Evolutionary conservation across 2,113 vertebrate genomes (phyloP), one percentile per base, ranked within the genome.

Genomic region (Petroica traversi): DNA sequence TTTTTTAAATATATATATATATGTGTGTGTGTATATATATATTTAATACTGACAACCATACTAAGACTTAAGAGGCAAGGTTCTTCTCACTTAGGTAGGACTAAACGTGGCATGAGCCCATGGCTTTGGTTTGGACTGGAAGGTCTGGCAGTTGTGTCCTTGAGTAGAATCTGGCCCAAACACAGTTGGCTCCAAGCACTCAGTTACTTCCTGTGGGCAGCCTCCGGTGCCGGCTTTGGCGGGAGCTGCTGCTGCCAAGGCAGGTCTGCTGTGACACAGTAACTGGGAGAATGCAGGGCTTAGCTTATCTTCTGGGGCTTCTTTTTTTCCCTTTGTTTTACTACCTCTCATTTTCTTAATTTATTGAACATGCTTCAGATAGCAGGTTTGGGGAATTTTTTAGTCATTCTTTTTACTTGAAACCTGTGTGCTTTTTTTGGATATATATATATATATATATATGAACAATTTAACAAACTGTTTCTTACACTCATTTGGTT

Each of bases 261-360:
- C 46, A 10, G 49, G 9, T 80, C 87, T 59, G 79, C 86, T 63
- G 51, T 23, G 77, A 8, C 36, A 48, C 31, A 23, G 57, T 89
- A 78, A 88, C 88, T 75, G 93, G 59, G 54, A 91, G 89, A 82
- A 71, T 52, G 40, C 75, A 93, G 71, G 82, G 79, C 81, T 96
- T 83, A 95, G 84, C 85, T 93, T 80, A 54, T 88, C 92, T 96
- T 89, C 86, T 88, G 94, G 88, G 92, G 91, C 95, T 97, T 97
- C n/a, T 90, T 92, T 98, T 97, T 92, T 86, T 77, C 90, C 95
- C 96, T 98, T 98, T 98, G 67, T 97, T 98, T 98, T 97, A 98
- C 98, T 98, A 98, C 98, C 98, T 98, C 98, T 98, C 97, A 95
- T 97, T 97, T 95, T 94, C 90, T 98, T 98, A 97, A 98, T 98